Evolutionary conservation across 92 coral and sea anemone genomes (phyloP), one percentile per base, ranked within the genome.

Genomic region (Epizoanthus ramosus): DNA sequence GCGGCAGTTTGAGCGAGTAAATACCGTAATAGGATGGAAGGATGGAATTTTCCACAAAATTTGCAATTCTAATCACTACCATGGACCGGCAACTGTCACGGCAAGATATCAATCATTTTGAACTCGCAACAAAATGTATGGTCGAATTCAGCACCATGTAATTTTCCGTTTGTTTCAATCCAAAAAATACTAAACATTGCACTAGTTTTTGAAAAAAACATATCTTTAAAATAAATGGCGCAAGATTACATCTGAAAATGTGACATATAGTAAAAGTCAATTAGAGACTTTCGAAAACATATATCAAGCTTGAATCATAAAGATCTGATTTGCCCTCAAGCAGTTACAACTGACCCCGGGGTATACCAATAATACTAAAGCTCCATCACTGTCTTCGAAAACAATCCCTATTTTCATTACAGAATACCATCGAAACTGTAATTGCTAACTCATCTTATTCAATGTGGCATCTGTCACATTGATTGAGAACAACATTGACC

Each of bases 21-120:
- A 43, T 77, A 61, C 71, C 82, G 71, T 41, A 61, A 61, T 77
- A 61, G 82, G 82, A 77, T 77, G 82, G 82, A 77, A 77, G 82
- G 82, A 77, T 77, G 82, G 63, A 77, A 77, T 12, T 77, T 77
- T 60, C 82, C 37, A 37, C 82, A 77, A 77, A 41, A 76, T 77
- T 77, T 35, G 71, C 82, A 77, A 77, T 77, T 77, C 82, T 77
- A 77, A 77, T 77, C 15, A 61, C 39, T 45, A 69, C 68, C 47
- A 57, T 68, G 69, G 71, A 69, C 57, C 60, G 50, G 22, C 82
- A 63, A 39, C 22, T 77, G 71, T 37, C 71, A 77, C 47, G 63
- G 82, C 66, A 74, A 74, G 63, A 74, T 76, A 39, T 61, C 52
- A 61, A 12, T 39, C 67, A 77, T 57, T 77, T 50, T 50, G 15